Conservation (phyloP, 2,888 invertebrate species). For the Lepas anatifera region DNA sequence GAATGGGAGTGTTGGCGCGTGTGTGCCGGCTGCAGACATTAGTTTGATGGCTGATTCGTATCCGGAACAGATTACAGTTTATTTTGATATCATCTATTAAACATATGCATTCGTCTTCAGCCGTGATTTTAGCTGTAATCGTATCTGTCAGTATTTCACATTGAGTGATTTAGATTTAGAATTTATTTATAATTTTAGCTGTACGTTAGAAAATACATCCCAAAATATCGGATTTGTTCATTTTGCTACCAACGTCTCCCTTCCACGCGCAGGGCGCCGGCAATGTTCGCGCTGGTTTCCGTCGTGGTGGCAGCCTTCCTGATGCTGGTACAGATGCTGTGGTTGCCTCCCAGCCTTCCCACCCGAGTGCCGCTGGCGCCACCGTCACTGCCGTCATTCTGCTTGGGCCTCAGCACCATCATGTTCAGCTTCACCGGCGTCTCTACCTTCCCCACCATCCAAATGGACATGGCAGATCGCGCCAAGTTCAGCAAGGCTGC, state of each 20-base stretch:
- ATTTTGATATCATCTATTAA: too few relatives aligned
- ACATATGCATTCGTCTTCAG: too few relatives aligned
- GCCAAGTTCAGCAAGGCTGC: background rate
- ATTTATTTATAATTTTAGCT: too few relatives aligned
- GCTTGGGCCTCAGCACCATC: background rate
- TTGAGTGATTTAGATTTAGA: too few relatives aligned
- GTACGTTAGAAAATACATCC: too few relatives aligned
- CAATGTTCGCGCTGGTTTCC: conserved; percentile 2
- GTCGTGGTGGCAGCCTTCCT: background rate
- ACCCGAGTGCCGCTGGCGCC: background rate
- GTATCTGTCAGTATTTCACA: too few relatives aligned
- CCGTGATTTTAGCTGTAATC: too few relatives aligned
- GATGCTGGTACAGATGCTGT: background rate
- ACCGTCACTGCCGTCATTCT: background rate
- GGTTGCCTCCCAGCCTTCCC: background rate
- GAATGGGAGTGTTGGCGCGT: too few relatives aligned
- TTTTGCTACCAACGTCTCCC: background rate
- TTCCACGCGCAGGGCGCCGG: background rate
- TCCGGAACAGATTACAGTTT: too few relatives aligned
- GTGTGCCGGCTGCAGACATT: too few relatives aligned
- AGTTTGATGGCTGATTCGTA: too few relatives aligned
- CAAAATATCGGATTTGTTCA: too few relatives aligned
- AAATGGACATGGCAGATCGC: background rate
- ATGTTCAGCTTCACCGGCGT: conserved; percentile 1
- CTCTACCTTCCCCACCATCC: conserved; percentile 2